Evolutionary conservation across 2,888 invertebrate genomes (phyloP).

Genomic region (Torymus aiolomorphi): DNA sequence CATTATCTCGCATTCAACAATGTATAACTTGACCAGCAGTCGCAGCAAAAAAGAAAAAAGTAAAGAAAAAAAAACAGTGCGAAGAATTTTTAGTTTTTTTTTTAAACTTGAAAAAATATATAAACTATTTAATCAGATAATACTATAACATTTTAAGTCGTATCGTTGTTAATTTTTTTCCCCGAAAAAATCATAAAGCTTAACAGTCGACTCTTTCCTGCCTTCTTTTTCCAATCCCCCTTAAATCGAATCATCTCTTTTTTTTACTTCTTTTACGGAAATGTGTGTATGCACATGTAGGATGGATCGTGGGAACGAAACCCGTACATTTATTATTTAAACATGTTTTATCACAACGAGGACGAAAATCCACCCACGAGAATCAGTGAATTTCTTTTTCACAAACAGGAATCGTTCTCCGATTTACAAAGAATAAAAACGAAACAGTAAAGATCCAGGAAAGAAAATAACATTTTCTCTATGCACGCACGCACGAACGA

Average conservation of each 20-base stretch:
- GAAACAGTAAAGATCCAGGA: constrained; percentile 15
- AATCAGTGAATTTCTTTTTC: constrained; percentile 40
- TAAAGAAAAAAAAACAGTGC: constrained; percentile 37
- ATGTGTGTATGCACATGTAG: constrained; percentile 3
- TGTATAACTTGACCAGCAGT: constrained; percentile 30
- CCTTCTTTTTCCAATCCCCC: constrained; percentile 1
- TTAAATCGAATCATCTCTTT: constrained; percentile 23
- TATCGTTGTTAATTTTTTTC: constrained; percentile 3
- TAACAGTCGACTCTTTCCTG: constrained; percentile 33
- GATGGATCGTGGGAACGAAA: constrained; percentile 44
- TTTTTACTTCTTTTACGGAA: constrained; percentile 28
- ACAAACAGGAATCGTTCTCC: constrained; percentile 32
- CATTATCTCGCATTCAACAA: constrained; percentile 49
- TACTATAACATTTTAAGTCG: constrained; percentile 39
- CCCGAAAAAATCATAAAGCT: constrained; percentile 16
- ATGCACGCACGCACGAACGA: constrained; percentile 30
- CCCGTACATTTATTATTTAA: constrained; percentile 39
- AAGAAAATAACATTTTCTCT: constrained; percentile 27
- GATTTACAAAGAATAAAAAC: constrained; percentile 9
- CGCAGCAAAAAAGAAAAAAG: constrained; percentile 40
- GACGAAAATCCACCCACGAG: constrained; percentile 46
- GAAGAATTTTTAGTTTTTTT: constrained; percentile 28
- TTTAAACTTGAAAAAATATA: constrained; percentile 17
- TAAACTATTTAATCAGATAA: constrained; percentile 26
- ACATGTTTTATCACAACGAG: constrained; percentile 56